phyloP scores from a whole-genome alignment of 1,140 invertebrate genomes.

The Heliconius himera region DNA sequence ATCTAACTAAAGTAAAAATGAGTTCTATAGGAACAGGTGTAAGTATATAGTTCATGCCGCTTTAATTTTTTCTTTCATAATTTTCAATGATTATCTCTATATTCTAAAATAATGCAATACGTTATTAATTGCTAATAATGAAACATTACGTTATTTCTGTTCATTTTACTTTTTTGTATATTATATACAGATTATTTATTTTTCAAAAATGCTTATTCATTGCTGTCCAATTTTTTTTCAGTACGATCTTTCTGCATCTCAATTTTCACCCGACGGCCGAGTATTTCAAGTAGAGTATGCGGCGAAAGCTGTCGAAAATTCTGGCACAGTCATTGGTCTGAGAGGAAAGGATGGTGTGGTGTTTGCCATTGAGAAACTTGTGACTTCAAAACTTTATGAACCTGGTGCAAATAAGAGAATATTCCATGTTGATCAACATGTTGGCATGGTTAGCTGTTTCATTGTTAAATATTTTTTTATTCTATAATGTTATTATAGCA shows the following conservation, averaged over 20 bases:
- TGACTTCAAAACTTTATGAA: conserved; percentile 98
- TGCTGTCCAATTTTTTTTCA: conserved; percentile 80
- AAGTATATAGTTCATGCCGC: conserved; percentile 66
- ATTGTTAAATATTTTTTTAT: neutral
- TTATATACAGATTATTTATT: neutral
- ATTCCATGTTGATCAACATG: conserved; percentile 96
- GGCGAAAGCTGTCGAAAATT: conserved; percentile 99
- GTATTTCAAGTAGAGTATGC: conserved; percentile 99
- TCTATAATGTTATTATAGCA: no score
- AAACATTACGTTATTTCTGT: neutral
- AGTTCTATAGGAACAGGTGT: conserved; percentile 98
- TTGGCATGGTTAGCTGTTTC: conserved; percentile 90
- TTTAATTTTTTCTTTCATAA: neutral
- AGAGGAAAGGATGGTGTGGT: conserved; percentile 98
- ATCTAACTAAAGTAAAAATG: conserved; percentile 82
- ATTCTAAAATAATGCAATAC: neutral
- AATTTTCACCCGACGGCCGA: conserved; percentile 99
- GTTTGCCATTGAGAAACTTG: conserved; percentile 98
- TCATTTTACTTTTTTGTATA: neutral
- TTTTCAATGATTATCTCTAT: neutral
- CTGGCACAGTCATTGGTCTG: conserved; percentile 97
- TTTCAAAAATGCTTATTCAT: conserved; percentile 55
- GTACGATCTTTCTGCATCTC: conserved; percentile 99
- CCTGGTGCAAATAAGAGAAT: conserved; percentile 96
- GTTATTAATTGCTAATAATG: neutral